Evolutionary conservation across 2,797 vertebrate genomes (phyloP), one percentile per base, ranked within the genome.

Genomic region (Rhinella marina): DNA sequence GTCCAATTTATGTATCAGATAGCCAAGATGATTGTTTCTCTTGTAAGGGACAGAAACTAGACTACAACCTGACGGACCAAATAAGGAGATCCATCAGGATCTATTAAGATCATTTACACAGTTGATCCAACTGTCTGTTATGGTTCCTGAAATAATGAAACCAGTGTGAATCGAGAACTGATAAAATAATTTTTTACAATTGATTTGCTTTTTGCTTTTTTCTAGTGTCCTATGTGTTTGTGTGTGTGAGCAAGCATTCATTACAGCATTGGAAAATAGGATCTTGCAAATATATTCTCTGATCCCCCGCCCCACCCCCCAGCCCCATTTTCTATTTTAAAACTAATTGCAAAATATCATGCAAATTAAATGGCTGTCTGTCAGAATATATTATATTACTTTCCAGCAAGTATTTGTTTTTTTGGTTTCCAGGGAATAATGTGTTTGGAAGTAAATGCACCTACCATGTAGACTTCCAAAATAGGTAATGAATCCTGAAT

Each of bases 381-480:
- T 75, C 21, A 72, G 75, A 41, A 16, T 41, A 48, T 19, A 64
- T 10, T 48, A 5, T n/a, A 61, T 72, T 83, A 83, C 11, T 84
- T 76, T 61, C 14, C 48, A 82, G 19, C 79, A 50, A 56, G 50
- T 23, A 76, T 21, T 82, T 6, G 41, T 50, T 73, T 72, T 73
- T n/a, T 56, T 54, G 14, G 68, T 76, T 76, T 16, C 82, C 56
- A 61, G 32, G 82, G 56, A 84, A 73, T 70, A 6, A 16, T 75
- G 16, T 72, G 11, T 41, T 75, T 75, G 61, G 23, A 61, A 84
- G 73, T 59, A 76, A 32, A 25, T 75, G 56, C 70, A 48, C 70
- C 82, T 48, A 25, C n/a, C 68, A 25, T 19, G 29, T 23, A 11
- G 6, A 41, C 52, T 70, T 73, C 82, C 82, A 62, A 84, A 84